Conservation (phyloP, 2,888 invertebrate genomes). For the Sylvicola fuscatus region DNA sequence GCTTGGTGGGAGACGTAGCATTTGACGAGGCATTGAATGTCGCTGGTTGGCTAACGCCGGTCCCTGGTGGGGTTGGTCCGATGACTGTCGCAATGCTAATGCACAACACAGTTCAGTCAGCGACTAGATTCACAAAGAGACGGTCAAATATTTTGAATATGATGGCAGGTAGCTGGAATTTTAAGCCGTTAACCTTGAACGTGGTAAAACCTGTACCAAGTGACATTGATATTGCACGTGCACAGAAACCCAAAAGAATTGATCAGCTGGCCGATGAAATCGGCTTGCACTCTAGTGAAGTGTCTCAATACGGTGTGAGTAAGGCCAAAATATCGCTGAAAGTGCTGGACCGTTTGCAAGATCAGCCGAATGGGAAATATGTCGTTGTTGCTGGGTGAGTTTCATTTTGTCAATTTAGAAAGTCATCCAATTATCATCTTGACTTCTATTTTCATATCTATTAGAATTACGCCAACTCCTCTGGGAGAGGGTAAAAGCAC, state of each 20-base stretch:
- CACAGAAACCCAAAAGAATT: slow-evolving; percentile 75
- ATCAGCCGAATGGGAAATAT: slow-evolving; percentile 64
- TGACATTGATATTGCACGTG: slow-evolving; percentile 78
- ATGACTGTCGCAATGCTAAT: slow-evolving; percentile 99
- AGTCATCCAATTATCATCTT: neutral
- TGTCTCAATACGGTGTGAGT: slow-evolving; percentile 76
- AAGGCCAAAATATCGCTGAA: slow-evolving; percentile 85
- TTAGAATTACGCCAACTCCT: slow-evolving; percentile 90
- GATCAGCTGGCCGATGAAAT: slow-evolving; percentile 59
- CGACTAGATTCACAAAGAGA: slow-evolving; percentile 37
- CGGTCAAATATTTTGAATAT: slow-evolving; percentile 12
- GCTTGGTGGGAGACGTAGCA: slow-evolving; percentile 89
- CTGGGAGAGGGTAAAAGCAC: slow-evolving; percentile 99
- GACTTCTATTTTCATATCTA: neutral
- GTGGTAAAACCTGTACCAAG: slow-evolving; percentile 61
- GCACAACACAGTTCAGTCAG: slow-evolving; percentile 82
- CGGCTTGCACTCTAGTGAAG: slow-evolving; percentile 57
- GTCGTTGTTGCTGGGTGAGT: slow-evolving; percentile 84
- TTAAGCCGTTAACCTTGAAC: slow-evolving; percentile 43
- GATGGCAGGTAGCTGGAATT: slow-evolving; percentile 44
- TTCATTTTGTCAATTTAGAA: slow-evolving; percentile 1
- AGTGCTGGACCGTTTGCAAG: slow-evolving; percentile 51
- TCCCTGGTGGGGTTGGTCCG: slow-evolving; percentile 94
- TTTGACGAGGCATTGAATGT: slow-evolving; percentile 58
- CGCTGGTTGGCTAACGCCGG: slow-evolving; percentile 83